These are phyloP conservation scores for Spodoptera litura DNA, from an alignment of 1,140 invertebrate species.

Conservation along the genomic window DNA sequence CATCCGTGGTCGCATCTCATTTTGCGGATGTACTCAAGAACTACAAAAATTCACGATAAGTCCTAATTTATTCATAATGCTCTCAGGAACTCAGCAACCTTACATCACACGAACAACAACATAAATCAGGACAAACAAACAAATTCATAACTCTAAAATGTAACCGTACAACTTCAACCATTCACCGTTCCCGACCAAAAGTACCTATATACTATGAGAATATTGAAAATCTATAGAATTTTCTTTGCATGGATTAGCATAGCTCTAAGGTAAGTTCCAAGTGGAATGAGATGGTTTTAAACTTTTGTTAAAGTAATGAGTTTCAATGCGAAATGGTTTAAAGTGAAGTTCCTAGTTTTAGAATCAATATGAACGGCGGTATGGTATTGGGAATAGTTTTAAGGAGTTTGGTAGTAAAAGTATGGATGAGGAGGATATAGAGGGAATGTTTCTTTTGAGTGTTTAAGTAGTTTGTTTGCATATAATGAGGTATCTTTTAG, in stretches of 20 bases:
- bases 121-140: conserved; percentile 37
- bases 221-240: conserved; percentile 47
- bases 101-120: background rate
- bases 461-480: no score
- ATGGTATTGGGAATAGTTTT: conserved; percentile 18
- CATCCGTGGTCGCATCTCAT: no score
- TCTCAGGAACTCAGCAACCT: background rate
- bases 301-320: conserved; percentile 44
- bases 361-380: conserved; percentile 14
- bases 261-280: conserved; percentile 35
- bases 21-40: no score
- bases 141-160: conserved; percentile 36
- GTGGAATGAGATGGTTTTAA: conserved; percentile 45
- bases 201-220: conserved; percentile 11
- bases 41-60: no score
- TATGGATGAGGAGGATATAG: background rate
- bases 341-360: conserved; percentile 27
- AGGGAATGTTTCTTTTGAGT: background rate
- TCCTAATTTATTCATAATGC: background rate
- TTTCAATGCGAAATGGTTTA: conserved; percentile 36
- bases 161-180: conserved; percentile 15
- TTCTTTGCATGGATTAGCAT: conserved; percentile 49
- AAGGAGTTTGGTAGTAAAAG: conserved; percentile 13
- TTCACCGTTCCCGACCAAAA: conserved; percentile 11
- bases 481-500: no score